These are phyloP conservation scores for Auanema freiburgensis DNA, from an alignment of 2,888 invertebrate genomes.

Conservation along the genomic window DNA sequence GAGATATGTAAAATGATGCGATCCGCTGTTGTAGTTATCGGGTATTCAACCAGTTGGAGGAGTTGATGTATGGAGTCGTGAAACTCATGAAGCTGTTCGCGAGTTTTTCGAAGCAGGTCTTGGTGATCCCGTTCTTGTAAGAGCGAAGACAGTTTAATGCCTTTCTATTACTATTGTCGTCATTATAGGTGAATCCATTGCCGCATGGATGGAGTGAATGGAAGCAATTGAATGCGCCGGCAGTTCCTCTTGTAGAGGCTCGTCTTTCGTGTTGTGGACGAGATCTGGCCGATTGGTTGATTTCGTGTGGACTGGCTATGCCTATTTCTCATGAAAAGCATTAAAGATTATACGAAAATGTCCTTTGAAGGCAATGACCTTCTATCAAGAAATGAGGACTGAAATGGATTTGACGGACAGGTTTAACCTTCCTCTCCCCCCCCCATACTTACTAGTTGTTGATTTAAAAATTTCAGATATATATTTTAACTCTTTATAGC, in stretches of 20 bases:
- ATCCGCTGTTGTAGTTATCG: conserved; percentile 26
- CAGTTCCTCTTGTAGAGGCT: conserved; percentile 46
- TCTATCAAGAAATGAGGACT: no score
- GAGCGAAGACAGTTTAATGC: neutral
- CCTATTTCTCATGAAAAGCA: conserved; percentile 4
- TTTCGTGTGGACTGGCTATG: conserved; percentile 40
- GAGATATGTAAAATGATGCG: neutral
- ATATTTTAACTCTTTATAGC: no score
- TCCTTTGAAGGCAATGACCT: no score
- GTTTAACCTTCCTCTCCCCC: neutral
- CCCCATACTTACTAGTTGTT: neutral
- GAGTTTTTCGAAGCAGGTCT: conserved; percentile 45
- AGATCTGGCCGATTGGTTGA: conserved; percentile 50
- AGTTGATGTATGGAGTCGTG: conserved; percentile 47
- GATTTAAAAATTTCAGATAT: no score
- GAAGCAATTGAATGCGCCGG: conserved; percentile 48
- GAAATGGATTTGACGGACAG: no score
- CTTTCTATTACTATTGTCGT: neutral
- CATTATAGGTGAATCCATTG: conserved; percentile 32
- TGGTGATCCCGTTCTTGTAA: conserved; percentile 40
- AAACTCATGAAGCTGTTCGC: conserved; percentile 44
- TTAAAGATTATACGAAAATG: no score
- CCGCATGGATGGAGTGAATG: conserved; percentile 37
- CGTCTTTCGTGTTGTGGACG: conserved; percentile 42
- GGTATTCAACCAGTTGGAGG: conserved; percentile 43